phyloP scores from a whole-genome alignment of 2,113 vertebrate species.

The Cinclus mexicanus region DNA sequence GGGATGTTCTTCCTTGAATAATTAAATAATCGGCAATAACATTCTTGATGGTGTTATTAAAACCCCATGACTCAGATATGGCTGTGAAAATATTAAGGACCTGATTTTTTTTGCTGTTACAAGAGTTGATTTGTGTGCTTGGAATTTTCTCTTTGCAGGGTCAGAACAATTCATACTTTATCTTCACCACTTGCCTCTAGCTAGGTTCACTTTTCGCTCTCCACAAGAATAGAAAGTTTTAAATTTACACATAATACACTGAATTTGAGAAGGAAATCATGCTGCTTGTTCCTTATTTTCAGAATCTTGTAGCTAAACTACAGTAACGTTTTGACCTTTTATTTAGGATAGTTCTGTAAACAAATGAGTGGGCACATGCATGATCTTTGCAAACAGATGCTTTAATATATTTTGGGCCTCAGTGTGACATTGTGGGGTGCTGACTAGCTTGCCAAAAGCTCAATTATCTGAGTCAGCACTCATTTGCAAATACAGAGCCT shows the following conservation, averaged over 20 bases:
- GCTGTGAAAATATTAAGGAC: slow-evolving; percentile 1
- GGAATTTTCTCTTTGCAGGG: background rate
- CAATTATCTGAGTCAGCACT: background rate
- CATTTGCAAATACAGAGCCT: background rate
- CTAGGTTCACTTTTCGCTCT: background rate
- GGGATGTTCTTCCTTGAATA: slow-evolving; percentile 21
- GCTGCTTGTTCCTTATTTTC: background rate
- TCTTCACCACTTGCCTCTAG: background rate
- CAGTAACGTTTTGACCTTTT: background rate
- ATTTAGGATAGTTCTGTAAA: background rate
- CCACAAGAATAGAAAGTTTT: background rate
- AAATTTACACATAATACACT: background rate
- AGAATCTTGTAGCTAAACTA: background rate
- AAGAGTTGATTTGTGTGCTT: background rate
- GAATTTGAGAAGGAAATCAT: background rate
- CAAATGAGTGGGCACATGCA: background rate
- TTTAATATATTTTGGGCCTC: background rate
- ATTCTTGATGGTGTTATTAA: slow-evolving; percentile 1
- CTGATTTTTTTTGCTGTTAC: background rate
- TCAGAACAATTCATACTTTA: background rate
- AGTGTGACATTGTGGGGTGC: background rate
- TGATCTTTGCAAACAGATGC: background rate
- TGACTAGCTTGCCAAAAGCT: background rate
- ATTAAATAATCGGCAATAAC: slow-evolving; percentile 14
- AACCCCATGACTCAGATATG: background rate